A percentile compares a stretch with the other conserved stretches of the same genome.
Evolutionary conservation across 2,888 invertebrate genomes (phyloP).

Genomic region (Pegoplata infirma): DNA sequence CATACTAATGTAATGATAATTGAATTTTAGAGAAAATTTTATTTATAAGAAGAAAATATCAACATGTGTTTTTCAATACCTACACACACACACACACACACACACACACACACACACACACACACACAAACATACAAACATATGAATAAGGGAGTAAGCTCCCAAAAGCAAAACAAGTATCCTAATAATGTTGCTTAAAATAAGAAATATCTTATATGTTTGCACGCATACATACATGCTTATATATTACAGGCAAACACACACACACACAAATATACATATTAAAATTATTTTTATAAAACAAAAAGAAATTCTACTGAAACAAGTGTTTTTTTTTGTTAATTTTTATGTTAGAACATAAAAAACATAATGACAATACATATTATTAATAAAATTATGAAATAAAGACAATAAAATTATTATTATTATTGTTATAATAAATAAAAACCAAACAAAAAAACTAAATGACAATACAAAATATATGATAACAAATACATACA

Average conservation of each 20-base stretch:
- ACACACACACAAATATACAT: not conserved
- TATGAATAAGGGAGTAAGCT: no score
- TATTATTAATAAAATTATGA: conserved; percentile 36
- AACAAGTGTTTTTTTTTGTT: conserved; percentile 59
- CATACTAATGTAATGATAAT: conserved; percentile 3
- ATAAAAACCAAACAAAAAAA: conserved; percentile 18
- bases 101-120: not conserved
- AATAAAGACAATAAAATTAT: conserved; percentile 46
- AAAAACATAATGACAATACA: conserved; percentile 43
- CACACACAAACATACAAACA: not conserved
- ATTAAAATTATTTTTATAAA: conserved; percentile 10
- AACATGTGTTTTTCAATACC: not conserved
- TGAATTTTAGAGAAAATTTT: conserved; percentile 4
- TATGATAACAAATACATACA: conserved; percentile 1
- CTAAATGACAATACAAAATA: conserved; percentile 39
- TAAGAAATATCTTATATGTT: no score
- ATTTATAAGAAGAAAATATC: conserved; percentile 6
- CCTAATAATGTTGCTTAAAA: conserved; percentile 9
- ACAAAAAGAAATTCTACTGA: conserved; percentile 5
- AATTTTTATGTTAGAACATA: conserved; percentile 38
- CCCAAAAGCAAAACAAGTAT: conserved; percentile 2
- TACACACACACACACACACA: not conserved
- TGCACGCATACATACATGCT: no score
- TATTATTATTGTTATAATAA: conserved; percentile 9
- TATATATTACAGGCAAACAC: not conserved